Evolutionary conservation across 2,888 invertebrate species (phyloP).

Genomic region (Noctua fimbriata): DNA sequence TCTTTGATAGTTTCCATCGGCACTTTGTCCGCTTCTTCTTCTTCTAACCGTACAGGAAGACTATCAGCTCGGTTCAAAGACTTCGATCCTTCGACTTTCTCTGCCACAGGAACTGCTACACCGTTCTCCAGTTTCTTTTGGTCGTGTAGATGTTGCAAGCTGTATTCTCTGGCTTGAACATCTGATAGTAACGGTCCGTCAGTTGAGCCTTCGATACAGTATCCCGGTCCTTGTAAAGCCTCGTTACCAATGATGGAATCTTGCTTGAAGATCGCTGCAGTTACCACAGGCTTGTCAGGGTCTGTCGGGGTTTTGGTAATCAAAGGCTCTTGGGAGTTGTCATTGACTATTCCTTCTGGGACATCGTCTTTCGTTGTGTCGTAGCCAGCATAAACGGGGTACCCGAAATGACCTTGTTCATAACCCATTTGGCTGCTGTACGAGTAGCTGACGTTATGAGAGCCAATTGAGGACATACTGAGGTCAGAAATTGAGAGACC

Average conservation of each 20-base stretch:
- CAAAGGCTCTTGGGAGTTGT: slow-evolving; percentile 87
- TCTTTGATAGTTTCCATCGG: slow-evolving; percentile 83
- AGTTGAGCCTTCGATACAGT: slow-evolving; percentile 88
- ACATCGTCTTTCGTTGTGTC: slow-evolving; percentile 84
- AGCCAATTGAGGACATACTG: slow-evolving; percentile 93
- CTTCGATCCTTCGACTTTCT: slow-evolving; percentile 84
- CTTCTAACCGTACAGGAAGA: slow-evolving; percentile 89
- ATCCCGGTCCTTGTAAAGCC: slow-evolving; percentile 84
- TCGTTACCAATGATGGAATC: slow-evolving; percentile 89
- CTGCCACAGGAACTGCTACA: slow-evolving; percentile 79
- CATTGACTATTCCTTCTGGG: slow-evolving; percentile 81
- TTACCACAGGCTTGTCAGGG: slow-evolving; percentile 92
- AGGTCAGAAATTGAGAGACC: slow-evolving; percentile 96
- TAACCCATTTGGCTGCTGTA: slow-evolving; percentile 95
- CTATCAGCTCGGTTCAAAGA: slow-evolving; percentile 89
- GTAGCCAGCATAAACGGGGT: slow-evolving; percentile 91
- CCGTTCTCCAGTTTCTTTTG: slow-evolving; percentile 85
- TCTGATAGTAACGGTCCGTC: slow-evolving; percentile 89
- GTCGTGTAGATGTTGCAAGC: slow-evolving; percentile 85
- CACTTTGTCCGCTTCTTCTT: slow-evolving; percentile 77
- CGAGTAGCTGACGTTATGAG: slow-evolving; percentile 93
- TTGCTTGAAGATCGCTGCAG: slow-evolving; percentile 93
- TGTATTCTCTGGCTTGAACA: slow-evolving; percentile 86
- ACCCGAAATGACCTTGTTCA: slow-evolving; percentile 93
- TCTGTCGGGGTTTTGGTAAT: slow-evolving; percentile 87